phyloP scores from a whole-genome alignment of 2,113 vertebrate genomes.

The Alexandromys fortis region DNA sequence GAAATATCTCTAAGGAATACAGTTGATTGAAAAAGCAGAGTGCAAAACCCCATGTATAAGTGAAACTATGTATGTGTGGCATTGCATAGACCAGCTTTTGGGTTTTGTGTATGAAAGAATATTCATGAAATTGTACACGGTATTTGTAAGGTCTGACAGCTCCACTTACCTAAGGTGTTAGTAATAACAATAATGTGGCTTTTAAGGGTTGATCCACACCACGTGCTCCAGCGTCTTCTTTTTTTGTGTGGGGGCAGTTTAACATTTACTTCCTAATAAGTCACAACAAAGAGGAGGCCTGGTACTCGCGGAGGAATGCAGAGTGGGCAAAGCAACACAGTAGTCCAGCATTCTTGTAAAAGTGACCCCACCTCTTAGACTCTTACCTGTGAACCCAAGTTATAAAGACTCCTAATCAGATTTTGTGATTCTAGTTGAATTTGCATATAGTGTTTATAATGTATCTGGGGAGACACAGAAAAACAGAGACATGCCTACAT shows the following conservation, averaged over 20 bases:
- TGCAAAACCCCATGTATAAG: background rate
- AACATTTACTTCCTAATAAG: background rate
- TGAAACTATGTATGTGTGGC: background rate
- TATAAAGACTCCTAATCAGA: background rate
- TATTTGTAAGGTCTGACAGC: background rate
- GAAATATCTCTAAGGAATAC: background rate
- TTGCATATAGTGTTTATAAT: background rate
- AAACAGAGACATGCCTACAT: background rate
- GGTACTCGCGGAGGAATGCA: background rate
- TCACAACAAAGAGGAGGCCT: background rate
- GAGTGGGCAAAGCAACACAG: background rate
- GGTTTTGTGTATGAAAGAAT: conserved; percentile 19
- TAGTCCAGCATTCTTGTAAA: background rate
- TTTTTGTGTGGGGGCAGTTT: background rate
- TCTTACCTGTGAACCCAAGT: background rate
- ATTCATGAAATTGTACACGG: background rate
- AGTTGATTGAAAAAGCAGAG: background rate
- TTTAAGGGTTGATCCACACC: background rate
- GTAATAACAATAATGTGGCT: background rate
- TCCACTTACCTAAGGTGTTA: background rate
- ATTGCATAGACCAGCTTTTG: background rate
- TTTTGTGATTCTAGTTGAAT: background rate
- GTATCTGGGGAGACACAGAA: background rate
- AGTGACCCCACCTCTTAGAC: background rate
- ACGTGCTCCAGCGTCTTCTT: background rate